Conservation (phyloP, 1,140 invertebrate genomes). For the Sesamia nonagrioides region DNA sequence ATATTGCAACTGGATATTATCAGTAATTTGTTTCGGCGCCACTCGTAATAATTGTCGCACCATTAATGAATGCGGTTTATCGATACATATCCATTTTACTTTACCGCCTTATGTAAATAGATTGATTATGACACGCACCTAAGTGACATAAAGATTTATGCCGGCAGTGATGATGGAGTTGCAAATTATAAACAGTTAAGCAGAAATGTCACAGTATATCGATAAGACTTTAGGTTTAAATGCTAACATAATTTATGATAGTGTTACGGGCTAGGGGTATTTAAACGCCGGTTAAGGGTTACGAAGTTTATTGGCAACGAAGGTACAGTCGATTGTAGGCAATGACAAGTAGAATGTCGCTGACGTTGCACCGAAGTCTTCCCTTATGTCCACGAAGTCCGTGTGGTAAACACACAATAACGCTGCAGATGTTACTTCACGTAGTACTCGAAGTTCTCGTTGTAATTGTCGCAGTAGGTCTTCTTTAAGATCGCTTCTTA, state of each 20-base stretch:
- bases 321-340: too few relatives aligned
- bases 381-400: too few relatives aligned
- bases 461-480: too few relatives aligned
- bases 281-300: too few relatives aligned
- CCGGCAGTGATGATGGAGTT: conserved; percentile 17
- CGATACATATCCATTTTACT: conserved; percentile 33
- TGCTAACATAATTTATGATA: conserved; percentile 6
- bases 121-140: conserved; percentile 34
- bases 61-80: conserved; percentile 25
- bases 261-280: too few relatives aligned
- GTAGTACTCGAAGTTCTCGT: too few relatives aligned
- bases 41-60: conserved; percentile 34
- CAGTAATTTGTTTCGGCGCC: conserved; percentile 63
- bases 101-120: conserved; percentile 5
- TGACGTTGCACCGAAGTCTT: too few relatives aligned
- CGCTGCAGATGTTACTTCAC: too few relatives aligned
- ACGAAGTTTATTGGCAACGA: too few relatives aligned
- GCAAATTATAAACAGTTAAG: conserved; percentile 32
- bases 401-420: too few relatives aligned
- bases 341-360: too few relatives aligned
- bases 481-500: too few relatives aligned
- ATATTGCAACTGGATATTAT: conserved; percentile 10
- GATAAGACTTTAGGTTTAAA: conserved; percentile 11
- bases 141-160: conserved; percentile 43
- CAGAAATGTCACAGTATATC: conserved; percentile 23